These are phyloP conservation scores for Cerceris rybyensis DNA, from an alignment of 2,888 invertebrate genomes.

Conservation along the genomic window DNA sequence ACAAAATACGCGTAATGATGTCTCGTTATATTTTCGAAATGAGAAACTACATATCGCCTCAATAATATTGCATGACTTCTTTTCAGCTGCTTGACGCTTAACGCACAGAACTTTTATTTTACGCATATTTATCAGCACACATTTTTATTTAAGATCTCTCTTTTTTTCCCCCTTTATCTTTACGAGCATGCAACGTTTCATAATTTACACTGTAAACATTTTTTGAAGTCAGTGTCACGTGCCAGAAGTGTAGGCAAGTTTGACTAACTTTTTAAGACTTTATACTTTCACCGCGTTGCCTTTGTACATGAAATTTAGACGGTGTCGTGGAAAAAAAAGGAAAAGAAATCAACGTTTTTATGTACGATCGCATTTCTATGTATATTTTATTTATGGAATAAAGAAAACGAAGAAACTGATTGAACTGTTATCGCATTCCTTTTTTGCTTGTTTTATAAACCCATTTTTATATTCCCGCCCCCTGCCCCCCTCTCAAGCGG, in stretches of 20 bases:
- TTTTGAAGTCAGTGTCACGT: conserved; percentile 26
- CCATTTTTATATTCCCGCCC: conserved; percentile 67
- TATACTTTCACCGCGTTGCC: conserved; percentile 48
- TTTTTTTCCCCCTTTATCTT: conserved; percentile 28
- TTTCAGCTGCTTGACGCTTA: conserved; percentile 61
- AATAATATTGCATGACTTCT: conserved; percentile 54
- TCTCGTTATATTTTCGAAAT: conserved; percentile 14
- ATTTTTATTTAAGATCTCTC: conserved; percentile 48
- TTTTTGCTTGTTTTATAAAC: conserved; percentile 77
- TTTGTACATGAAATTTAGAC: conserved; percentile 56
- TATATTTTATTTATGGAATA: conserved; percentile 77
- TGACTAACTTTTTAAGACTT: conserved; percentile 22
- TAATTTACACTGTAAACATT: conserved; percentile 24
- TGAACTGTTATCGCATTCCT: conserved; percentile 70
- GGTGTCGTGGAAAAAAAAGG: conserved; percentile 9
- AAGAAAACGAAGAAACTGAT: conserved; percentile 68
- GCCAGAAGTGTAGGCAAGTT: conserved; percentile 16
- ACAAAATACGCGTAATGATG: conserved; percentile 28
- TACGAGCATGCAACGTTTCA: conserved; percentile 48
- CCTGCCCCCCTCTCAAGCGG: conserved; percentile 67
- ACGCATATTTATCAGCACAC: conserved; percentile 53
- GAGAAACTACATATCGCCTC: conserved; percentile 53
- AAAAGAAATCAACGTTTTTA: conserved; percentile 63
- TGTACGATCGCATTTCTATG: conserved; percentile 73
- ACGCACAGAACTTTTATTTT: conserved; percentile 62